These are phyloP conservation scores for Diogma glabrata DNA, from an alignment of 2,888 invertebrate species.

Conservation along the genomic window DNA sequence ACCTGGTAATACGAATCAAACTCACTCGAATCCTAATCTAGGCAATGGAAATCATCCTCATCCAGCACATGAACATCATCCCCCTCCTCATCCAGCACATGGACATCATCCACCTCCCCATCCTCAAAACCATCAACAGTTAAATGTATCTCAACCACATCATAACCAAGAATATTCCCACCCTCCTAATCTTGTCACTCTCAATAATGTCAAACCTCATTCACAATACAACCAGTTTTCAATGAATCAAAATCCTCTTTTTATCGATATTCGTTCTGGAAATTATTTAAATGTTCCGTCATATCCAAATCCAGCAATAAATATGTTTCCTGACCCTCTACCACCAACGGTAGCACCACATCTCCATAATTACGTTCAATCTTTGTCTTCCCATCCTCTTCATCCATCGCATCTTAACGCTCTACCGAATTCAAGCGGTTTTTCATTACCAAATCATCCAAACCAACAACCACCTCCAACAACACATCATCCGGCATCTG, in stretches of 20 bases:
- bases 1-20: background rate
- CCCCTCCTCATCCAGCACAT: background rate
- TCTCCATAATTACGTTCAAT: conserved; percentile 5
- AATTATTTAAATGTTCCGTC: conserved; percentile 9
- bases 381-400: background rate
- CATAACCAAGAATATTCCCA: conserved; percentile 4
- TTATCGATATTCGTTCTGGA: conserved; percentile 6
- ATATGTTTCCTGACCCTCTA: conserved; percentile 15
- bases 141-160: background rate
- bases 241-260: conserved; percentile 6
- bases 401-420: background rate
- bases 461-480: conserved; percentile 25
- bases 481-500: conserved; percentile 12
- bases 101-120: no score
- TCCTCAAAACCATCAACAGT: no score
- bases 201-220: conserved; percentile 6
- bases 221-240: conserved; percentile 3
- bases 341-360: conserved; percentile 26
- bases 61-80: background rate
- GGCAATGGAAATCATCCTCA: background rate
- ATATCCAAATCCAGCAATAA: conserved; percentile 7
- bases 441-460: conserved; percentile 21
- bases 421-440: background rate
- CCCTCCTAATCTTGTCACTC: conserved; percentile 3
- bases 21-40: background rate